A percentile compares a stretch with the other conserved stretches of the same genome.
Conservation (phyloP, 1,140 invertebrate genomes). For the Solenopsis fugax region DNA sequence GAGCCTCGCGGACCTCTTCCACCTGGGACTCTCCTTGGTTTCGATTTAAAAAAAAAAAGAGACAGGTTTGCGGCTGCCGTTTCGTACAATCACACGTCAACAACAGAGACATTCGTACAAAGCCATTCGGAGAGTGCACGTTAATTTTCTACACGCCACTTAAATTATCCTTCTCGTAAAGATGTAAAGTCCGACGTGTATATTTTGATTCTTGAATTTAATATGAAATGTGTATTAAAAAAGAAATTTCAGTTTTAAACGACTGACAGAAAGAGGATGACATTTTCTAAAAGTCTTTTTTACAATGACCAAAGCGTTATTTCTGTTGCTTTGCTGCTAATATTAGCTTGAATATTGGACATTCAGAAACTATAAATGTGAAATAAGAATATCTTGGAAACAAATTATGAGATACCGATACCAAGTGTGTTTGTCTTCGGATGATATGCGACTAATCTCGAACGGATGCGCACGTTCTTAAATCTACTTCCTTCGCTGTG, state of each 20-base stretch:
- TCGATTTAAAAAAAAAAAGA: constrained; percentile 66
- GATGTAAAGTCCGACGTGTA: background rate
- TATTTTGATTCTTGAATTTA: background rate
- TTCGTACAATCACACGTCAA: constrained; percentile 28
- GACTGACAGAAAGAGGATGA: background rate
- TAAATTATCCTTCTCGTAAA: constrained; percentile 22
- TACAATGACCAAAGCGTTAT: background rate
- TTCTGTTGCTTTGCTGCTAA: background rate
- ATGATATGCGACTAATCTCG: constrained; percentile 8
- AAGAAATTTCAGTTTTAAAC: background rate
- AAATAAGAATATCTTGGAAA: background rate
- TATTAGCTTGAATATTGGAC: background rate
- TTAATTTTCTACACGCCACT: constrained; percentile 55
- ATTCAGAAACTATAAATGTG: background rate
- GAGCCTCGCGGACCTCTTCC: constrained; percentile 65
- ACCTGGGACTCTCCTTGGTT: constrained; percentile 34
- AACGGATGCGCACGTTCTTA: background rate
- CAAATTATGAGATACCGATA: background rate
- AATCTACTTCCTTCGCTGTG: constrained; percentile 14
- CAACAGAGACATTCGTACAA: constrained; percentile 7
- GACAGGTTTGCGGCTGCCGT: constrained; percentile 27
- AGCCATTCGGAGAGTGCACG: constrained; percentile 3
- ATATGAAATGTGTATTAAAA: constrained; percentile 15
- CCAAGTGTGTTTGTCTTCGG: constrained; percentile 21
- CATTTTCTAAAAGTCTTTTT: background rate